Percentiles rank a stretch among this genome's conserved stretches.
phyloP scores from a whole-genome alignment of 2,113 vertebrate species.

The Psettodes erumei region DNA sequence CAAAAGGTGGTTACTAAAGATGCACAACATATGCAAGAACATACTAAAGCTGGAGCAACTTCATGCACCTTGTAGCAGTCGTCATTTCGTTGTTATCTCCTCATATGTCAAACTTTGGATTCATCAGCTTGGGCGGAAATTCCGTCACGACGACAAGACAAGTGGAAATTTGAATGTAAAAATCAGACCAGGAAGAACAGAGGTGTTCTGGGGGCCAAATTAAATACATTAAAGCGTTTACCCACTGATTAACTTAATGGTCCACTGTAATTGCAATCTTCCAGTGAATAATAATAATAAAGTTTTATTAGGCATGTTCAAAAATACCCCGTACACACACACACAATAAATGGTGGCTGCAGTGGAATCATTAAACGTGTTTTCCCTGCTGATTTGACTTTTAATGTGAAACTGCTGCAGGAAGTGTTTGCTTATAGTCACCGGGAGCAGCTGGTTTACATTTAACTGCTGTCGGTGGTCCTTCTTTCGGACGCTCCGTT shows the following conservation, averaged over 20 bases:
- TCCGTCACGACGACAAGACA: neutral
- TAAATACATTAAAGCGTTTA: neutral
- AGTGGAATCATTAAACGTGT: neutral
- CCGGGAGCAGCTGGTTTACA: neutral
- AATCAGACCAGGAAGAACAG: neutral
- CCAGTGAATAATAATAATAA: neutral
- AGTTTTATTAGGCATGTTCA: neutral
- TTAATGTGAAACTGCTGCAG: neutral
- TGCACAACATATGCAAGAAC: neutral
- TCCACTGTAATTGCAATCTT: neutral
- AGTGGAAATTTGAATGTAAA: neutral
- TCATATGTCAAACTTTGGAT: slow-evolving; percentile 7
- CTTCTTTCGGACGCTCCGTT: no score
- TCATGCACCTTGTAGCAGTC: neutral
- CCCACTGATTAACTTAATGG: slow-evolving; percentile 1
- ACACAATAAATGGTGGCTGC: neutral
- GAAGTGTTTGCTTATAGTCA: neutral
- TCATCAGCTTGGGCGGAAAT: neutral
- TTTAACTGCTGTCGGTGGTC: neutral
- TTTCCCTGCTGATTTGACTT: neutral
- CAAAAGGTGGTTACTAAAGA: neutral
- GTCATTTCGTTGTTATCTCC: slow-evolving; percentile 4
- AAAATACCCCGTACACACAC: neutral
- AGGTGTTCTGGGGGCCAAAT: slow-evolving; percentile 7
- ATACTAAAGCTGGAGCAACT: neutral